Conservation (phyloP, 2,113 vertebrate species). For the Accipiter cooperii region DNA sequence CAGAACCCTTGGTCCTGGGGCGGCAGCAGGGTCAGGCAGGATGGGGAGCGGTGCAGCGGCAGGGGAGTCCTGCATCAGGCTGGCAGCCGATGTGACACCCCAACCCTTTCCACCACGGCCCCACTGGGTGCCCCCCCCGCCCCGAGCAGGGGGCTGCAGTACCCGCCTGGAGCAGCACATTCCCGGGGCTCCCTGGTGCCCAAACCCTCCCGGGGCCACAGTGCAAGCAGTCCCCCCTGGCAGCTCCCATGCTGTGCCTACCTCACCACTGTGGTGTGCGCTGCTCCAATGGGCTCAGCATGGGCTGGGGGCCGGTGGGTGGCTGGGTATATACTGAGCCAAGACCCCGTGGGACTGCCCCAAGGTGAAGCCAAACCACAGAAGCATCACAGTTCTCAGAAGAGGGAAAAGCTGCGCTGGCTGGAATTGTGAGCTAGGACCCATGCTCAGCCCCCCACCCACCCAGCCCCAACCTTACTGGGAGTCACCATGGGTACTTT, state of each 20-base stretch:
- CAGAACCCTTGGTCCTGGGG: not conserved
- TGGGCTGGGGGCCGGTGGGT: not conserved
- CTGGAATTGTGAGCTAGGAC: not conserved
- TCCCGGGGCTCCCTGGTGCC: not conserved
- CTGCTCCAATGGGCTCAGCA: not conserved
- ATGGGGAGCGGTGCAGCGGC: no score
- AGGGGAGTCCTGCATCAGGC: no score
- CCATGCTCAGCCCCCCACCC: not conserved
- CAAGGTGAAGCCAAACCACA: conserved; percentile 4
- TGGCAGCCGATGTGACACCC: not conserved
- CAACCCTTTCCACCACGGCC: not conserved
- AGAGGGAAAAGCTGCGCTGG: not conserved
- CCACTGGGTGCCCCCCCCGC: no score
- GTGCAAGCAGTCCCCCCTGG: fast-evolving
- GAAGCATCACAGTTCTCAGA: conserved; percentile 11
- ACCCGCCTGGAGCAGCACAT: not conserved
- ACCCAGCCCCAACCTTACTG: not conserved
- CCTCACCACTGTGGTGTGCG: not conserved
- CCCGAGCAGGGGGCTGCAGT: no score
- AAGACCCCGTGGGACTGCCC: not conserved
- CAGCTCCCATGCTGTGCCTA: not conserved
- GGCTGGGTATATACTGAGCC: not conserved
- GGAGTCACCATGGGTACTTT: no score
- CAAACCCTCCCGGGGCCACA: no score
- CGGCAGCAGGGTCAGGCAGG: not conserved